These are phyloP conservation scores for Gorsachius goisagi DNA, from an alignment of 2,113 vertebrate genomes.

Conservation along the genomic window DNA sequence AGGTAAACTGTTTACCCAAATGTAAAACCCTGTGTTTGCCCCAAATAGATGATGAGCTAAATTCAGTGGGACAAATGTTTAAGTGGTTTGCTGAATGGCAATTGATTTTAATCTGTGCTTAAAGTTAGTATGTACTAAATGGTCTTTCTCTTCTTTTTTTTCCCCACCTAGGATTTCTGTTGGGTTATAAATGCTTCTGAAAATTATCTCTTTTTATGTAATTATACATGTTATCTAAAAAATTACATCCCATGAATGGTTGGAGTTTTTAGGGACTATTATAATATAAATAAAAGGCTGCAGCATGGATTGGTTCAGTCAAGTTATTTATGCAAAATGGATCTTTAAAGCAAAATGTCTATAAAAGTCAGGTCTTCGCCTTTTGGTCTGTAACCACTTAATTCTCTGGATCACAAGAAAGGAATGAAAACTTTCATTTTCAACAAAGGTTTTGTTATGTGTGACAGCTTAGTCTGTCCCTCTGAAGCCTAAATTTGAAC, in stretches of 20 bases:
- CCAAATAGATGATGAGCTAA: neutral
- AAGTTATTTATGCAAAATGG: neutral
- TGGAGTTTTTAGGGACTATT: neutral
- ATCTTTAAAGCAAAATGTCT: neutral
- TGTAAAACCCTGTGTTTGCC: neutral
- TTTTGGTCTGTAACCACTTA: neutral
- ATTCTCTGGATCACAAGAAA: neutral
- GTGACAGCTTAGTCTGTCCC: neutral
- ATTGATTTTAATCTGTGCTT: neutral
- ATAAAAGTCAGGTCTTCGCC: neutral
- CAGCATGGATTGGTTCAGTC: neutral
- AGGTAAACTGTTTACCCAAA: neutral
- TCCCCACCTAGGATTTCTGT: neutral
- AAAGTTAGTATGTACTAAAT: neutral
- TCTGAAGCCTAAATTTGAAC: neutral
- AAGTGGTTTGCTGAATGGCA: neutral
- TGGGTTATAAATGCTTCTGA: neutral
- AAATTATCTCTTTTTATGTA: neutral
- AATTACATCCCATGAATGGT: rapidly evolving
- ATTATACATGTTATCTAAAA: neutral
- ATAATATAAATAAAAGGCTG: neutral
- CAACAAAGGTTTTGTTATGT: neutral
- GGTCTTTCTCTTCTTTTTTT: neutral
- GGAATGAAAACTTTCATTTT: neutral
- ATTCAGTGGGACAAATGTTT: neutral